phyloP scores from a whole-genome alignment of 2,888 invertebrate genomes.

The Pimpla rufipes region DNA sequence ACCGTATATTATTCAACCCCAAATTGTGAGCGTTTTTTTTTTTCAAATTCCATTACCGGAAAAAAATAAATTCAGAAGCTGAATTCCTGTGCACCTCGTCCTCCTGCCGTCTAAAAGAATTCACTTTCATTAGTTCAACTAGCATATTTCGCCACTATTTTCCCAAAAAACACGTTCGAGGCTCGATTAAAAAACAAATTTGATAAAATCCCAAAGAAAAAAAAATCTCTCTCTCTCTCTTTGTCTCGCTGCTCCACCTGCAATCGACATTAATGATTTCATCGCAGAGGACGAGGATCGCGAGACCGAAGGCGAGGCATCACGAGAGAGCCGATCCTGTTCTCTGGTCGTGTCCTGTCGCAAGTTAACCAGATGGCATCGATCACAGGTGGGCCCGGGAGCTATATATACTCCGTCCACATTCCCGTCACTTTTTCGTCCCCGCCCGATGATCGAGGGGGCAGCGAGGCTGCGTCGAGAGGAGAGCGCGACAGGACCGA shows the following conservation, averaged over 20 bases:
- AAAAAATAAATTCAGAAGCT: no score
- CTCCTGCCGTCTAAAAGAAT: neutral
- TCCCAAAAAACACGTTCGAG: no score
- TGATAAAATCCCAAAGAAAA: no score
- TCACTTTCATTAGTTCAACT: neutral
- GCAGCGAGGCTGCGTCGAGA: constrained; percentile 18
- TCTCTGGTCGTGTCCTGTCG: constrained; percentile 33
- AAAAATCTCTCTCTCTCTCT: no score
- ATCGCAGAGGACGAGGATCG: neutral
- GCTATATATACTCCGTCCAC: constrained; percentile 44
- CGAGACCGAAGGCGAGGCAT: constrained; percentile 3
- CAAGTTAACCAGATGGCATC: constrained; percentile 62
- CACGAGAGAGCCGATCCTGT: constrained; percentile 6
- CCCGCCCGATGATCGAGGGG: constrained; percentile 38
- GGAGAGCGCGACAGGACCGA: constrained; percentile 11
- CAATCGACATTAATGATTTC: constrained; percentile 40
- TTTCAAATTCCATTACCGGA: no score
- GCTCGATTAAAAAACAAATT: no score
- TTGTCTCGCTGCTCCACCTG: no score
- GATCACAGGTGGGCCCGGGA: constrained; percentile 66
- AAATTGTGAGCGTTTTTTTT: no score
- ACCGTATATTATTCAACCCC: no score
- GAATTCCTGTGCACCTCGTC: neutral
- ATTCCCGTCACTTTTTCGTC: constrained; percentile 68
- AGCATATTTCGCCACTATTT: no score